Evolutionary conservation across 2,113 vertebrate genomes (phyloP).

Genomic region (Butorides virescens): DNA sequence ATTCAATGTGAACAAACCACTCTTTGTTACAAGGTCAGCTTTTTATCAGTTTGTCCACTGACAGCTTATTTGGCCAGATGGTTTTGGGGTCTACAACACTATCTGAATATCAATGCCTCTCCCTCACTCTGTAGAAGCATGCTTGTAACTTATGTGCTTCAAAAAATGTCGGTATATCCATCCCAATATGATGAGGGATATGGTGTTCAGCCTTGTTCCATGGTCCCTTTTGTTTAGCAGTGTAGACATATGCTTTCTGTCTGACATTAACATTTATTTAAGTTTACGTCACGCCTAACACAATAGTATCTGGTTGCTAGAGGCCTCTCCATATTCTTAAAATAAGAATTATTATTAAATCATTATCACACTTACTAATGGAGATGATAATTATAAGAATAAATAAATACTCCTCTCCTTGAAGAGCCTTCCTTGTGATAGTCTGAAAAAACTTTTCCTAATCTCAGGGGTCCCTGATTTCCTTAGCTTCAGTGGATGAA

Average conservation of each 20-base stretch:
- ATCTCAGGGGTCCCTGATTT: not conserved
- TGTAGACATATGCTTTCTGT: not conserved
- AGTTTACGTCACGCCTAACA: not conserved
- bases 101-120: not conserved
- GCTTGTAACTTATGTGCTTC: not conserved
- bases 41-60: not conserved
- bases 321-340: not conserved
- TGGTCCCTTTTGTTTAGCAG: not conserved
- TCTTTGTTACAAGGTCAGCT: not conserved
- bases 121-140: not conserved
- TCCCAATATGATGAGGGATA: accelerated
- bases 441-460: not conserved
- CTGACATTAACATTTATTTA: not conserved
- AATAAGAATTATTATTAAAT: not conserved
- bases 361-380: not conserved
- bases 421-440: not conserved
- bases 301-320: not conserved
- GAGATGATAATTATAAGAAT: not conserved
- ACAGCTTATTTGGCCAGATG: not conserved
- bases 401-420: not conserved
- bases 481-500: not conserved
- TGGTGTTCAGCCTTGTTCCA: not conserved
- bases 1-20: not conserved
- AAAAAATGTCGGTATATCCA: not conserved
- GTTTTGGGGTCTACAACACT: not conserved